These are phyloP conservation scores for Cyanistes caeruleus DNA, from an alignment of 2,113 vertebrate species.

Conservation along the genomic window DNA sequence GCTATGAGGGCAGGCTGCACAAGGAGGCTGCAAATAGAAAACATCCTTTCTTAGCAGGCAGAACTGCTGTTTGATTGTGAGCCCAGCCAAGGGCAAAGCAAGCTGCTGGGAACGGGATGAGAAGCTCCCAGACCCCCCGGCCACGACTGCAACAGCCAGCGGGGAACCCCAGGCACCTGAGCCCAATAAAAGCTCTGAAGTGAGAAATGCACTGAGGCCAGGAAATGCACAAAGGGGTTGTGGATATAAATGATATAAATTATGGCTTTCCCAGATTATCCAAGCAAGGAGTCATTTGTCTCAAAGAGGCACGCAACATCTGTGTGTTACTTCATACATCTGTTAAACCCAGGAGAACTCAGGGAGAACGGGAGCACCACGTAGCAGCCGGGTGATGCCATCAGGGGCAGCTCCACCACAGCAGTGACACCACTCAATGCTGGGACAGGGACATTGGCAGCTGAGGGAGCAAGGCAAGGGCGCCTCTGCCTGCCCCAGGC, in stretches of 20 bases:
- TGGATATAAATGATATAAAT: not conserved
- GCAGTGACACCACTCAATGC: accelerated
- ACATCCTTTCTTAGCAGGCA: not conserved
- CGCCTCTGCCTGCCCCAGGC: accelerated
- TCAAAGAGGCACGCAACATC: not conserved
- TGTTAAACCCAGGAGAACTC: not conserved
- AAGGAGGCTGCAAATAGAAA: not conserved
- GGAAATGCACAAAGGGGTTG: not conserved
- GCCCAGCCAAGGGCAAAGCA: accelerated
- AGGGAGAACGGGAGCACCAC: accelerated
- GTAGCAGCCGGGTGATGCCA: not conserved
- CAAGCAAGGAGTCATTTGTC: not conserved
- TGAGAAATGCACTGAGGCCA: not conserved
- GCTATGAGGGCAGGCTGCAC: not conserved
- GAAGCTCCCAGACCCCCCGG: not conserved
- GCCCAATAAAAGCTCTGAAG: not conserved
- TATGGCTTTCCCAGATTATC: not conserved
- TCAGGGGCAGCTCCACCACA: not conserved
- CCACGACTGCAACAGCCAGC: not conserved
- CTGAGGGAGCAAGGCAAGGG: not conserved
- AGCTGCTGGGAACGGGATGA: accelerated
- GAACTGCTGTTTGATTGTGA: not conserved
- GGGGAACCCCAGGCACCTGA: not conserved
- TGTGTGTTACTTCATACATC: not conserved
- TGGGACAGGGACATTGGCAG: accelerated